phyloP scores from a whole-genome alignment of 2,797 vertebrate genomes.

The Cyprinella venusta region DNA sequence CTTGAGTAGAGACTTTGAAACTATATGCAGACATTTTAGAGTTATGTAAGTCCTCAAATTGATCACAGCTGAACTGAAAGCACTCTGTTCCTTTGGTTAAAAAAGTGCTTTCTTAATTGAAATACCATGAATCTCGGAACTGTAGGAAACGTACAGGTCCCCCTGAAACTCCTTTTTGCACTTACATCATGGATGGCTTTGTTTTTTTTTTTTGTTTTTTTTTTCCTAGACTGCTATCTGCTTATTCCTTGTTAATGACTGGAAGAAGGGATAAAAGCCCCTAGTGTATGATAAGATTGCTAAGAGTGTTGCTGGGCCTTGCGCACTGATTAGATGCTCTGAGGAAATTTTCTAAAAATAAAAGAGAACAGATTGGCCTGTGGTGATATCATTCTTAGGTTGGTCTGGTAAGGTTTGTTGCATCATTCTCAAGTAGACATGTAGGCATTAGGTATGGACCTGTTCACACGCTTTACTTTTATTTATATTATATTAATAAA shows the following conservation, averaged over 20 bases:
- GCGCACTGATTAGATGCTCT: constrained; percentile 72
- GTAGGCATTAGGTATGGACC: background rate
- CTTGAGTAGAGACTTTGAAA: constrained; percentile 26
- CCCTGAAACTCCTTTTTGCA: constrained; percentile 49
- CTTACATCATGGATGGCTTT: constrained; percentile 72
- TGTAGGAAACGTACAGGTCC: constrained; percentile 21
- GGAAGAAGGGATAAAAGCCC: constrained; percentile 75
- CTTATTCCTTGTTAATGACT: constrained; percentile 71
- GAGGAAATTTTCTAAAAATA: constrained; percentile 80
- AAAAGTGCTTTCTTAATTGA: constrained; percentile 24
- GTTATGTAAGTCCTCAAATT: constrained; percentile 41
- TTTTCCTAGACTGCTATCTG: constrained; percentile 46
- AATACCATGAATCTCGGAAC: constrained; percentile 18
- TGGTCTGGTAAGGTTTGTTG: constrained; percentile 14
- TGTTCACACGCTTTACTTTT: background rate
- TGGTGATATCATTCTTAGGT: constrained; percentile 69
- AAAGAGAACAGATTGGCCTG: constrained; percentile 58
- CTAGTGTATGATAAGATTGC: constrained; percentile 76
- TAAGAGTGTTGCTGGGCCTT: constrained; percentile 66
- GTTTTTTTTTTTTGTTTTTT: constrained; percentile 44
- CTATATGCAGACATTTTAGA: constrained; percentile 16
- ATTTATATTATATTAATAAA: background rate
- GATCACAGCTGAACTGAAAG: constrained; percentile 32
- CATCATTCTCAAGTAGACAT: background rate
- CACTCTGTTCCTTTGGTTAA: background rate